These are phyloP conservation scores for Elymnias hypermnestra DNA, from an alignment of 1,140 invertebrate species.

Conservation along the genomic window DNA sequence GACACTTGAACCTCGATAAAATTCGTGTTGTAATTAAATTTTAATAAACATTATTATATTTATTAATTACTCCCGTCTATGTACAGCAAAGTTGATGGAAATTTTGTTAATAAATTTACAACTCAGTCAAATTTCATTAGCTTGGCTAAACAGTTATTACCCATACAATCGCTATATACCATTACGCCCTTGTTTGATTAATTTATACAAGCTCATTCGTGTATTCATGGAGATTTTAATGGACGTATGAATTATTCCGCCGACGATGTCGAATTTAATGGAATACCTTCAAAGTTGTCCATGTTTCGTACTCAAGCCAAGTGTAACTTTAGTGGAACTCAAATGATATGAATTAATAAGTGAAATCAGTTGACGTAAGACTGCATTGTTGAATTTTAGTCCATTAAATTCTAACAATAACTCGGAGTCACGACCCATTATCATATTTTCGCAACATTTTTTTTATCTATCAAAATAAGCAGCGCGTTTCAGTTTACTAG, in stretches of 20 bases:
- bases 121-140: not conserved
- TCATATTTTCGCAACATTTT: no score
- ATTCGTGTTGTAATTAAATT: no score
- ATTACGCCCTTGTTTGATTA: conserved; percentile 11
- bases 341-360: conserved; percentile 11
- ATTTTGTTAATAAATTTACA: conserved; percentile 2
- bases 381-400: not conserved
- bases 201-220: conserved; percentile 16
- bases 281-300: conserved; percentile 15
- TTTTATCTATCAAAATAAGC: no score
- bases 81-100: no score
- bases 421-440: no score
- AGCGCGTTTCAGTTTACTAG: no score
- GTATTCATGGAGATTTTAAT: conserved; percentile 17
- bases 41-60: no score
- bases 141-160: conserved; percentile 6
- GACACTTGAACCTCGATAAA: no score
- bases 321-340: conserved; percentile 12
- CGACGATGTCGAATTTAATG: conserved; percentile 12
- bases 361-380: conserved; percentile 8
- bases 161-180: not conserved
- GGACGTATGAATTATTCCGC: conserved; percentile 19
- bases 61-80: no score
- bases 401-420: not conserved
- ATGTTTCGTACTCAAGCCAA: conserved; percentile 11